Evolutionary conservation across 1,140 invertebrate species (phyloP).

Genomic region (Drosophila arawakana): DNA sequence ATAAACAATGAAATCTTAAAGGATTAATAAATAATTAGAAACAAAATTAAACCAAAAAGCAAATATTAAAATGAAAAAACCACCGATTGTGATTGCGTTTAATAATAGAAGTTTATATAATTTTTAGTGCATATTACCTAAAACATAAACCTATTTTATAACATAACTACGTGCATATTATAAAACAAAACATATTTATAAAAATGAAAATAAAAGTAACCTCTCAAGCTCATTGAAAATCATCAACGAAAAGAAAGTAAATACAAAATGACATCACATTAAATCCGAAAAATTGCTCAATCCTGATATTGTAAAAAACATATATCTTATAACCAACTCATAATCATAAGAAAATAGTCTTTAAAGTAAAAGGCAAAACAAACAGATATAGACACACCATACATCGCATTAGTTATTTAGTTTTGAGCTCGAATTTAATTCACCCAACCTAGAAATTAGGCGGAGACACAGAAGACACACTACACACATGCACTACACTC

Average conservation of each 20-base stretch:
- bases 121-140: slow-evolving; percentile 74
- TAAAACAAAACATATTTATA: slow-evolving; percentile 36
- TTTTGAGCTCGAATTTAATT: slow-evolving; percentile 77
- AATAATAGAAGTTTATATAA: slow-evolving; percentile 82
- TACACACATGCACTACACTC: slow-evolving; percentile 25
- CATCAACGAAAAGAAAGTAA: slow-evolving; percentile 28
- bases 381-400: slow-evolving; percentile 10
- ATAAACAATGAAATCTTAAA: slow-evolving; percentile 27
- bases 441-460: slow-evolving; percentile 63
- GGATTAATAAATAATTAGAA: slow-evolving; percentile 8
- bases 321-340: slow-evolving; percentile 11
- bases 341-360: slow-evolving; percentile 27
- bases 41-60: slow-evolving; percentile 25
- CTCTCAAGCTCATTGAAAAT: slow-evolving; percentile 49
- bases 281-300: slow-evolving; percentile 37
- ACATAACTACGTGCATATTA: slow-evolving; percentile 26
- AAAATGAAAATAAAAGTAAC: slow-evolving; percentile 35
- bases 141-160: slow-evolving; percentile 52
- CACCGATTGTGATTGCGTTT: slow-evolving; percentile 84
- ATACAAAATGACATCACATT: not conserved
- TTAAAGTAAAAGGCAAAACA: slow-evolving; percentile 40
- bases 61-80: slow-evolving; percentile 64
- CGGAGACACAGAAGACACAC: slow-evolving; percentile 42
- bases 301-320: slow-evolving; percentile 29
- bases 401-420: slow-evolving; percentile 45